Evolutionary conservation across 2,888 invertebrate species (phyloP).

Genomic region (Hirtodrosophila trivittata): DNA sequence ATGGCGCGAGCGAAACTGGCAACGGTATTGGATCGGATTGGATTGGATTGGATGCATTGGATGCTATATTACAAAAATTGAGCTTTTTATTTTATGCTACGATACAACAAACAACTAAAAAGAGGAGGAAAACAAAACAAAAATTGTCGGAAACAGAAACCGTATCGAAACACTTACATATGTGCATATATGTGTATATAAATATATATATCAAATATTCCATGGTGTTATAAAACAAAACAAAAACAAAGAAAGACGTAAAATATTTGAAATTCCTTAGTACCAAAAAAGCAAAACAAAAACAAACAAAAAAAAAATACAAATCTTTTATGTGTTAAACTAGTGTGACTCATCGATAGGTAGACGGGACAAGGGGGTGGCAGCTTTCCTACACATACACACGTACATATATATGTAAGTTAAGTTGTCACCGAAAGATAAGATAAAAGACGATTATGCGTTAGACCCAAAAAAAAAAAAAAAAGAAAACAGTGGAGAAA

Average conservation of each 20-base stretch:
- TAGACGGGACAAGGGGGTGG: slow-evolving; percentile 3
- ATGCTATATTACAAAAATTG: slow-evolving; percentile 47
- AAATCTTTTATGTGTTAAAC: slow-evolving; percentile 37
- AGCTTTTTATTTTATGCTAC: slow-evolving; percentile 44
- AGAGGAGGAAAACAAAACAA: no score
- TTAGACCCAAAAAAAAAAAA: background rate
- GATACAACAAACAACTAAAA: slow-evolving; percentile 13
- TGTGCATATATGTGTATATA: slow-evolving; percentile 16
- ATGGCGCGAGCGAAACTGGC: slow-evolving; percentile 14
- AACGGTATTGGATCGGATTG: background rate
- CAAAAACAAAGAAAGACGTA: slow-evolving; percentile 57
- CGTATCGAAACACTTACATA: slow-evolving; percentile 8
- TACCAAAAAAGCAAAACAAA: slow-evolving; percentile 51
- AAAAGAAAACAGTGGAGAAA: slow-evolving; percentile 5
- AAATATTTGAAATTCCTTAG: slow-evolving; percentile 68
- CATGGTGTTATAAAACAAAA: slow-evolving; percentile 45
- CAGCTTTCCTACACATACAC: background rate
- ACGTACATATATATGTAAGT: background rate
- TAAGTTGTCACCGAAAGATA: background rate
- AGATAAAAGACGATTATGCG: no score
- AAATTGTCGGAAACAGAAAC: slow-evolving; percentile 1
- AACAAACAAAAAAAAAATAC: slow-evolving; percentile 13
- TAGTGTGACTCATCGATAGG: background rate
- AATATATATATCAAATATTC: slow-evolving; percentile 48
- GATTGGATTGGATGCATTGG: slow-evolving; percentile 37